These are phyloP conservation scores for Plebejus anna DNA, from an alignment of 2,888 invertebrate species.

Conservation along the genomic window DNA sequence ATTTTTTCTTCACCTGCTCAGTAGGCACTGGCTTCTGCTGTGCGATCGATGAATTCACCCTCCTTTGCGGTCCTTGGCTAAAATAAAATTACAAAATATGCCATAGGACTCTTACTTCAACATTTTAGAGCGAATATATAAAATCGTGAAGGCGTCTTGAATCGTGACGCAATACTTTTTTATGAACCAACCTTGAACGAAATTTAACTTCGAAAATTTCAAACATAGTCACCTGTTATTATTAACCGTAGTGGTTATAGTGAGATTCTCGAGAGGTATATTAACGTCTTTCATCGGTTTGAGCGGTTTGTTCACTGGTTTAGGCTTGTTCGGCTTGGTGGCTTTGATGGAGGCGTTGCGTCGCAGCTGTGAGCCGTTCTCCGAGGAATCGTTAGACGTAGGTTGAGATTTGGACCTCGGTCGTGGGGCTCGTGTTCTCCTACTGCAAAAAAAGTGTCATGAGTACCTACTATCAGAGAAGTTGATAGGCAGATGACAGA, in stretches of 20 bases:
- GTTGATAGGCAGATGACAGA: too few species aligned
- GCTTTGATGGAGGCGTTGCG: slow-evolving; percentile 60
- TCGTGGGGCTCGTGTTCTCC: slow-evolving; percentile 49
- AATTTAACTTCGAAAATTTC: neutral
- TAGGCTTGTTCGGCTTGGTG: slow-evolving; percentile 39
- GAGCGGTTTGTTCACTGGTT: slow-evolving; percentile 40
- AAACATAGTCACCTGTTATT: slow-evolving; percentile 51
- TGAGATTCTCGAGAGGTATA: slow-evolving; percentile 58
- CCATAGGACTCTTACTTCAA: too few species aligned
- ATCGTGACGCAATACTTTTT: too few species aligned
- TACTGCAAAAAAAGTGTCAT: slow-evolving; percentile 39
- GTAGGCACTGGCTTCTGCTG: slow-evolving; percentile 69
- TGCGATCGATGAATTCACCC: slow-evolving; percentile 54
- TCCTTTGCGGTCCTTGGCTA: slow-evolving; percentile 54
- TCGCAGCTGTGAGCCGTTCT: slow-evolving; percentile 52
- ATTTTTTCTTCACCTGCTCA: slow-evolving; percentile 55
- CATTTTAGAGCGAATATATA: too few species aligned
- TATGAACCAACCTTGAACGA: too few species aligned
- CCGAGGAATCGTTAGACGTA: slow-evolving; percentile 55
- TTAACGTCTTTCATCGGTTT: slow-evolving; percentile 46
- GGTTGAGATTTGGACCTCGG: slow-evolving; percentile 70
- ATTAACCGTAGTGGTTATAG: slow-evolving; percentile 54
- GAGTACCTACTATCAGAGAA: too few species aligned
- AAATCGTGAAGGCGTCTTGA: too few species aligned
- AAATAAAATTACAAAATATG: slow-evolving; percentile 32